These are phyloP conservation scores for Drosophila aldrichi DNA, from an alignment of 2,888 invertebrate species.

Conservation along the genomic window DNA sequence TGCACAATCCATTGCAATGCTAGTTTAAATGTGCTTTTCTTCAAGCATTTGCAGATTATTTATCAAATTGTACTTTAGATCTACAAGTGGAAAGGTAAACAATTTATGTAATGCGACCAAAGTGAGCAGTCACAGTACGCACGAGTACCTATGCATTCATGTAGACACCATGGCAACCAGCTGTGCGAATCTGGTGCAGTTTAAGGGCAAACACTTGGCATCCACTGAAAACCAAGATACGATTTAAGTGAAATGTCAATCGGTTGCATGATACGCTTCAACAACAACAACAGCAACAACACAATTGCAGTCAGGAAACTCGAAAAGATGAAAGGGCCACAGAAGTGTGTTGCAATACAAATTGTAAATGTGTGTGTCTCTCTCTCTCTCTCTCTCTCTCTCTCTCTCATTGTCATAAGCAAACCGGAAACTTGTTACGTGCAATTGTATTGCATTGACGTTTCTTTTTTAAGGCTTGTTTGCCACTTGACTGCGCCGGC, in stretches of 20 bases:
- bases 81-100: neutral
- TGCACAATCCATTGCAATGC: neutral
- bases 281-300: slow-evolving; percentile 34
- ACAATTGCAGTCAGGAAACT: slow-evolving; percentile 10
- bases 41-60: too few species aligned
- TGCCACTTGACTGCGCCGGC: slow-evolving; percentile 8
- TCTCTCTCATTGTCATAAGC: neutral
- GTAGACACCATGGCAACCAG: neutral
- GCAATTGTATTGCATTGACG: slow-evolving; percentile 36
- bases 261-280: slow-evolving; percentile 28
- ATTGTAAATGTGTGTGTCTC: neutral
- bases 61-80: neutral
- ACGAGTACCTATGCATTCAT: slow-evolving; percentile 2
- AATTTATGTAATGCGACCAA: neutral
- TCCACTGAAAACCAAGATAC: slow-evolving; percentile 21
- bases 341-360: neutral
- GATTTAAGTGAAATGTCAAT: slow-evolving; percentile 40
- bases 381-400: too few species aligned
- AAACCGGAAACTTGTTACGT: slow-evolving; percentile 40
- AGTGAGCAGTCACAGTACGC: neutral
- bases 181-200: slow-evolving; percentile 1
- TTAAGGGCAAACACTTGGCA: slow-evolving; percentile 27
- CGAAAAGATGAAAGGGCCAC: slow-evolving; percentile 19
- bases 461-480: slow-evolving; percentile 8
- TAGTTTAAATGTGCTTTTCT: neutral